Percentiles rank a stretch among this genome's conserved stretches.
These are phyloP conservation scores for Episyrphus balteatus DNA, from an alignment of 1,140 invertebrate genomes.

Conservation along the genomic window DNA sequence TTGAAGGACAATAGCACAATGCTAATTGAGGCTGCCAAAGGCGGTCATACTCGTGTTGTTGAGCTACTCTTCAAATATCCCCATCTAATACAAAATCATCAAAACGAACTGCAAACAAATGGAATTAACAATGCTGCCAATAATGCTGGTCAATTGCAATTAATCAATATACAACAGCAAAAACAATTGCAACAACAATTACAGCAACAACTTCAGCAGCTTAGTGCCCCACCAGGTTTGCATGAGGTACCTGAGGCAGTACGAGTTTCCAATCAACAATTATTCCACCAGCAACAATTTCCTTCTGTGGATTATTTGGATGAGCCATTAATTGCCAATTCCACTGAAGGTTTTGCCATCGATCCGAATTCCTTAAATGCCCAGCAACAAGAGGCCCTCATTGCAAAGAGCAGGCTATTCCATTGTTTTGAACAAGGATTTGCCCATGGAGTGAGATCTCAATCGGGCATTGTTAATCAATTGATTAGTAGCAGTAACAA, in stretches of 20 bases:
- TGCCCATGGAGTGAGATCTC: slow-evolving; percentile 7
- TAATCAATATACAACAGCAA: slow-evolving; percentile 20
- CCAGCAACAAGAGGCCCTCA: slow-evolving; percentile 32
- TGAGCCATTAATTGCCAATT: slow-evolving; percentile 9
- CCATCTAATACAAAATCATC: slow-evolving; percentile 43
- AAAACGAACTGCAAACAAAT: slow-evolving; percentile 23
- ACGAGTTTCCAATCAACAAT: slow-evolving; percentile 36
- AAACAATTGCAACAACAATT: slow-evolving; percentile 33
- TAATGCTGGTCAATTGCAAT: slow-evolving; percentile 19
- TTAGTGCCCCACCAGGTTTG: slow-evolving; percentile 37
- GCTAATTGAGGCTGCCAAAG: slow-evolving; percentile 96
- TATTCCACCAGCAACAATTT: slow-evolving; percentile 31
- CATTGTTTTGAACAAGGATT: slow-evolving; percentile 32
- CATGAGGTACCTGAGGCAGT: slow-evolving; percentile 46
- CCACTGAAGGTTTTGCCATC: slow-evolving; percentile 24
- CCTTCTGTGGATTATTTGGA: slow-evolving; percentile 21
- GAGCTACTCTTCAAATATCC: slow-evolving; percentile 91
- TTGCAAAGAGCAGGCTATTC: slow-evolving; percentile 32
- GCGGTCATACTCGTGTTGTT: slow-evolving; percentile 91
- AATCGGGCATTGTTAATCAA: slow-evolving; percentile 2
- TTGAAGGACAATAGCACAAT: slow-evolving; percentile 98
- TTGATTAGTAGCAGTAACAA: background rate
- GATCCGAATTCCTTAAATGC: slow-evolving; percentile 30
- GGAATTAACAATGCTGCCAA: slow-evolving; percentile 6
- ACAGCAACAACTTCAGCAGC: slow-evolving; percentile 36